Percentiles rank a stretch among this genome's conserved stretches.
These are phyloP conservation scores for Tiliacea aurago DNA, from an alignment of 2,888 invertebrate species.

Conservation along the genomic window DNA sequence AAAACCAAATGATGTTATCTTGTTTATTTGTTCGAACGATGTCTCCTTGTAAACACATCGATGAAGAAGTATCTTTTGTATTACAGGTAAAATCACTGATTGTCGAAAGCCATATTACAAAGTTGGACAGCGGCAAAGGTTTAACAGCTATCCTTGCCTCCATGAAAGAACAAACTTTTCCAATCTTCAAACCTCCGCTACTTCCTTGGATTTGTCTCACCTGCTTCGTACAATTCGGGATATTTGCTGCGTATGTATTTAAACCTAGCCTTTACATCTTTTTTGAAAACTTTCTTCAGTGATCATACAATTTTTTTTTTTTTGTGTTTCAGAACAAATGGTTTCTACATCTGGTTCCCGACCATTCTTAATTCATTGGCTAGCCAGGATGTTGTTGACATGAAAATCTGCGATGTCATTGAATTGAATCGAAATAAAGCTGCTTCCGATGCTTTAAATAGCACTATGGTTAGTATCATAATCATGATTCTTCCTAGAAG, in stretches of 20 bases:
- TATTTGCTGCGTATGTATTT: constrained; percentile 92
- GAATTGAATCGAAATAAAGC: constrained; percentile 70
- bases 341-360: constrained; percentile 91
- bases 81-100: constrained; percentile 79
- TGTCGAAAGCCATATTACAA: constrained; percentile 69
- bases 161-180: constrained; percentile 90
- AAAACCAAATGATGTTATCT: not conserved
- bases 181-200: constrained; percentile 89
- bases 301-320: not conserved
- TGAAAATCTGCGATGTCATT: constrained; percentile 85
- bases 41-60: not conserved
- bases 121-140: constrained; percentile 69
- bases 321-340: constrained; percentile 84
- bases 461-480: constrained; percentile 69
- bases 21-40: not conserved
- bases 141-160: constrained; percentile 82
- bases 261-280: not conserved
- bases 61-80: constrained; percentile 31
- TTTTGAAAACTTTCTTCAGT: not conserved
- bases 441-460: constrained; percentile 35
- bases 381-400: constrained; percentile 77
- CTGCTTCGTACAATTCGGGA: constrained; percentile 91
- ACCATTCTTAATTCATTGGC: constrained; percentile 90
- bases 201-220: constrained; percentile 89
- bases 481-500: not conserved